A percentile compares a stretch with the other conserved stretches of the same genome.
phyloP scores from a whole-genome alignment of 2,797 vertebrate species.

The Poeciliopsis turneri region DNA sequence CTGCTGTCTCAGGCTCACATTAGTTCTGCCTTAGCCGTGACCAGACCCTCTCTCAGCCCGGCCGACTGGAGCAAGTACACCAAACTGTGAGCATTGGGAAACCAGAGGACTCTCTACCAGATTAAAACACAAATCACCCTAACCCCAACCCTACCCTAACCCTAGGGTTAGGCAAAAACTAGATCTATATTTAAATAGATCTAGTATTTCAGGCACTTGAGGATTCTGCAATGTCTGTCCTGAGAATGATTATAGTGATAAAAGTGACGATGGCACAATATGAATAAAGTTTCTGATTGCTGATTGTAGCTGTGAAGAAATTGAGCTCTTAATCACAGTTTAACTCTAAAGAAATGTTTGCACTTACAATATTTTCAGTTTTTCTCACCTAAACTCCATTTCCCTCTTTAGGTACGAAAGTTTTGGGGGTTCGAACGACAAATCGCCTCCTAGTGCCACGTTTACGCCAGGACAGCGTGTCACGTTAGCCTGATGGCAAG shows the following conservation, averaged over 20 bases:
- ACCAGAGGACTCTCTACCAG: background rate
- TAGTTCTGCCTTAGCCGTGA: slow-evolving; percentile 82
- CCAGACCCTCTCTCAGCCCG: slow-evolving; percentile 87
- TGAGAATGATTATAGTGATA: slow-evolving; percentile 19
- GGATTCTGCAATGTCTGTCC: slow-evolving; percentile 2
- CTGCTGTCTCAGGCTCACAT: slow-evolving; percentile 84
- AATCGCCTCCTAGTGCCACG: slow-evolving; percentile 65
- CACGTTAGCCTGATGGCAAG: slow-evolving; percentile 85
- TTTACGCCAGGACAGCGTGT: slow-evolving; percentile 90
- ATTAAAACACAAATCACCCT: background rate
- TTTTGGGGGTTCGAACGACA: slow-evolving; percentile 84
- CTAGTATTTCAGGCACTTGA: slow-evolving; percentile 12
- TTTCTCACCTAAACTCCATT: background rate
- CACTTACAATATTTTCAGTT: background rate
- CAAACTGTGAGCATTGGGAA: slow-evolving; percentile 86
- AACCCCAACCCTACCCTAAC: no score
- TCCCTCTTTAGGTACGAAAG: slow-evolving; percentile 85
- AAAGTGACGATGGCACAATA: slow-evolving; percentile 19
- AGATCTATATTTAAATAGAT: background rate
- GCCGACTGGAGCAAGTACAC: slow-evolving; percentile 90
- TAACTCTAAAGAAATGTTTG: background rate
- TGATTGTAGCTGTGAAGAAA: background rate
- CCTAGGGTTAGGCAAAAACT: no score
- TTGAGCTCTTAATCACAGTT: background rate
- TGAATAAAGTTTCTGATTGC: slow-evolving; percentile 1